Evolutionary conservation across 2,797 vertebrate species (phyloP).

Genomic region (Smutsia gigantea): DNA sequence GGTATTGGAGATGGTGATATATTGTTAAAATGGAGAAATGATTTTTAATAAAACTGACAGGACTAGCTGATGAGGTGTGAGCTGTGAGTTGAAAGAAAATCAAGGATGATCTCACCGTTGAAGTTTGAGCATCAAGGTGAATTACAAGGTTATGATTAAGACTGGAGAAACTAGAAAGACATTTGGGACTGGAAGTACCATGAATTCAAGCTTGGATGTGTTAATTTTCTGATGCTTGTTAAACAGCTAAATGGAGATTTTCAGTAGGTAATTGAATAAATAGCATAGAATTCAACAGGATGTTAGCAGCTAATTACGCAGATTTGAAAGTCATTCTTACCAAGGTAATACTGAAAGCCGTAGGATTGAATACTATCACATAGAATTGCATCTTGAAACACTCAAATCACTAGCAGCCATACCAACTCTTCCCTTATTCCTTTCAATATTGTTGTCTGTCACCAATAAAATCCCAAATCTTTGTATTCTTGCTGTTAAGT

Average conservation of each 20-base stretch:
- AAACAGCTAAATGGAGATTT: background rate
- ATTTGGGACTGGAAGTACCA: background rate
- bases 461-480: background rate
- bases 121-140: background rate
- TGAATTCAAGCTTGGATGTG: background rate
- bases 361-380: background rate
- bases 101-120: background rate
- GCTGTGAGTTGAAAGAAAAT: background rate
- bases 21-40: background rate
- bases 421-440: background rate
- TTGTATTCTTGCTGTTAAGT: background rate
- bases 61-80: background rate
- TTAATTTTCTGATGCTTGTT: background rate
- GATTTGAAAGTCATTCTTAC: background rate
- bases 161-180: background rate
- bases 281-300: background rate
- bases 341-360: background rate
- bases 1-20: background rate
- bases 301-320: background rate
- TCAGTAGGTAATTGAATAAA: background rate
- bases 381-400: background rate
- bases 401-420: background rate
- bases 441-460: background rate
- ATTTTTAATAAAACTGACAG: background rate
- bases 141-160: background rate